Evolutionary conservation across 2,888 invertebrate species (phyloP).

Genomic region (Abscondita cerata): DNA sequence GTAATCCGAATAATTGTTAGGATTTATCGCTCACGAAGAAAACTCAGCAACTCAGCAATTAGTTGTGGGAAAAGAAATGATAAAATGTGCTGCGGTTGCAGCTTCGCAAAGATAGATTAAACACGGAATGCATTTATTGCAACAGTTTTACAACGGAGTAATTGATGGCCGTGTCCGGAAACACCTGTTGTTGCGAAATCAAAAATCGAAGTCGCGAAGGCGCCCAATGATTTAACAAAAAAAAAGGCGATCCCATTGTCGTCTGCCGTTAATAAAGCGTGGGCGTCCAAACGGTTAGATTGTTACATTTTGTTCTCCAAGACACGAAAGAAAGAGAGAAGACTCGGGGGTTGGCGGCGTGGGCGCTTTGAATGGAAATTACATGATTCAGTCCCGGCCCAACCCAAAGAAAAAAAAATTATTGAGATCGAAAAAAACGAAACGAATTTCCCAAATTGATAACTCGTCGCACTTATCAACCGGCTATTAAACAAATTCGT

Average conservation of each 20-base stretch:
- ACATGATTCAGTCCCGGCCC: slow-evolving; percentile 51
- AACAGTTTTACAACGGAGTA: slow-evolving; percentile 12
- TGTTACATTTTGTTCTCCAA: slow-evolving; percentile 21
- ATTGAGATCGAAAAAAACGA: neutral
- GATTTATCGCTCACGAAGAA: slow-evolving; percentile 25
- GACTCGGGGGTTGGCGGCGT: slow-evolving; percentile 41
- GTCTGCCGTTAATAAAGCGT: slow-evolving; percentile 46
- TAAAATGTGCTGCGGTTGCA: neutral
- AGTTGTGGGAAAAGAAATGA: slow-evolving; percentile 24
- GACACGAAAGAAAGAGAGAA: slow-evolving; percentile 28
- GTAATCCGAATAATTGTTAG: slow-evolving; percentile 33
- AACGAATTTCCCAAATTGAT: neutral
- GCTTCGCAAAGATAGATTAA: neutral
- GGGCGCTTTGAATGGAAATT: slow-evolving; percentile 48
- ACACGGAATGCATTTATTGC: no score
- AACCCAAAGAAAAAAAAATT: no score
- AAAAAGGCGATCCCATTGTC: slow-evolving; percentile 40
- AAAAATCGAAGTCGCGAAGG: slow-evolving; percentile 37
- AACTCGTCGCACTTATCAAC: neutral
- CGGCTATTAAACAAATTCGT: neutral
- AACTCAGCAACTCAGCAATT: slow-evolving; percentile 22
- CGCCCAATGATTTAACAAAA: slow-evolving; percentile 40
- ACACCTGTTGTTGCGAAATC: slow-evolving; percentile 40
- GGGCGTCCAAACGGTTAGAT: slow-evolving; percentile 38
- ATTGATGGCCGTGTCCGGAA: slow-evolving; percentile 37